A percentile compares a stretch with the other conserved stretches of the same genome.
These are phyloP conservation scores for Mesochorus sp. DNA, from an alignment of 2,888 invertebrate genomes.

Conservation along the genomic window DNA sequence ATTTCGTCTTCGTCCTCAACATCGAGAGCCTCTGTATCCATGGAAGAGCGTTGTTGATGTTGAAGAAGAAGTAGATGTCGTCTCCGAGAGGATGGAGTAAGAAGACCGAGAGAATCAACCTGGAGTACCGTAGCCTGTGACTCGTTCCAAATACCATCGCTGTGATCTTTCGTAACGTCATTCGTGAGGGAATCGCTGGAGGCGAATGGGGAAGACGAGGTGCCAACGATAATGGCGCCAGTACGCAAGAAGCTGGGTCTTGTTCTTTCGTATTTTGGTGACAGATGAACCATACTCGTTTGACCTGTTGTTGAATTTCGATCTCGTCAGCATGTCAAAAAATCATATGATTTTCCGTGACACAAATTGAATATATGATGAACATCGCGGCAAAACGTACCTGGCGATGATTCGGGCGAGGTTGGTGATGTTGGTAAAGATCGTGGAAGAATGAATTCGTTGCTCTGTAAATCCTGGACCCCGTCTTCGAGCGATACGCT, in stretches of 20 bases:
- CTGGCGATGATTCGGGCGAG: constrained; percentile 75
- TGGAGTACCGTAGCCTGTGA: constrained; percentile 93
- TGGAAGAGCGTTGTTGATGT: constrained; percentile 93
- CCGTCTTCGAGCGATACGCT: constrained; percentile 88
- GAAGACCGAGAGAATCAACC: constrained; percentile 86
- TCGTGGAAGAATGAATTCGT: constrained; percentile 82
- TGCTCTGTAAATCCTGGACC: constrained; percentile 79
- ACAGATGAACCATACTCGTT: constrained; percentile 44
- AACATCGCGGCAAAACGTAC: constrained; percentile 47
- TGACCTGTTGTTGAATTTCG: constrained; percentile 49
- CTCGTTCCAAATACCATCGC: constrained; percentile 95
- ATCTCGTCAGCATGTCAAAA: neutral
- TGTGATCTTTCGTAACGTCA: constrained; percentile 90
- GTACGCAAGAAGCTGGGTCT: constrained; percentile 63
- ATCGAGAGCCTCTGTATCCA: constrained; percentile 92
- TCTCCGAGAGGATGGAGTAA: constrained; percentile 91
- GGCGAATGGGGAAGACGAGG: constrained; percentile 88
- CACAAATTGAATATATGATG: neutral
- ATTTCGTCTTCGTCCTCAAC: constrained; percentile 82
- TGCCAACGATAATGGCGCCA: constrained; percentile 66
- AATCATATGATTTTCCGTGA: neutral
- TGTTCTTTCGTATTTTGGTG: constrained; percentile 59
- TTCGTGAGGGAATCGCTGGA: constrained; percentile 93
- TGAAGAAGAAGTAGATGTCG: constrained; percentile 90
- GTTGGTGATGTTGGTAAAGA: constrained; percentile 87